phyloP scores from a whole-genome alignment of 2,797 vertebrate species.

The Erithacus rubecula region DNA sequence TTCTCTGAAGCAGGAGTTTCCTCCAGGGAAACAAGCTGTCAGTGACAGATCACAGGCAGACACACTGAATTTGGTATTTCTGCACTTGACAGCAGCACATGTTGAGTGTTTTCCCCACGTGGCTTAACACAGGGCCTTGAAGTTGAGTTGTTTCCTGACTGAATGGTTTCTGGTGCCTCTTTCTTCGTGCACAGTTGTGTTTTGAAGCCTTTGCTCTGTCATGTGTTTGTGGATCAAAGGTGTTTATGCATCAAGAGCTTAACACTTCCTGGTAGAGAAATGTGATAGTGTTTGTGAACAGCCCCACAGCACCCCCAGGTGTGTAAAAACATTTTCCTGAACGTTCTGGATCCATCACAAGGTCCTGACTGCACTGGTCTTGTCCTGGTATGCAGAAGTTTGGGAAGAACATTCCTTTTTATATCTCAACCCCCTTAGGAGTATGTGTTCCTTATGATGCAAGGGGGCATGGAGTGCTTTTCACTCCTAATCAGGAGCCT shows the following conservation, averaged over 20 bases:
- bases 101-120: fast-evolving
- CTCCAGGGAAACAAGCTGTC: not conserved
- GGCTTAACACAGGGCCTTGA: not conserved
- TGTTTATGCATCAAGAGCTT: not conserved
- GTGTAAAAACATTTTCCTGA: not conserved
- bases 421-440: not conserved
- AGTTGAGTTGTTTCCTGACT: not conserved
- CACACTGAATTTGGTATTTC: not conserved
- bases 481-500: not conserved
- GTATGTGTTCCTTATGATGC: not conserved
- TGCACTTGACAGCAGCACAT: not conserved
- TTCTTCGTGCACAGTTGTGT: not conserved
- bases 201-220: not conserved
- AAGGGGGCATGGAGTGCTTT: not conserved
- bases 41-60: not conserved
- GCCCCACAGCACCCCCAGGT: not conserved
- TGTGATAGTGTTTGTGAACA: fast-evolving
- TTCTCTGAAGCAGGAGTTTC: not conserved
- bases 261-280: not conserved
- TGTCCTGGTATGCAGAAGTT: not conserved
- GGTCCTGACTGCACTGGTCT: not conserved
- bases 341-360: not conserved
- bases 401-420: not conserved
- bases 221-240: not conserved
- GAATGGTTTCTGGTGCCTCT: not conserved